Base-by-base conservation (phyloP, 35 echinoderm and acorn worm species). In the Amphiura filiformis region DNA sequence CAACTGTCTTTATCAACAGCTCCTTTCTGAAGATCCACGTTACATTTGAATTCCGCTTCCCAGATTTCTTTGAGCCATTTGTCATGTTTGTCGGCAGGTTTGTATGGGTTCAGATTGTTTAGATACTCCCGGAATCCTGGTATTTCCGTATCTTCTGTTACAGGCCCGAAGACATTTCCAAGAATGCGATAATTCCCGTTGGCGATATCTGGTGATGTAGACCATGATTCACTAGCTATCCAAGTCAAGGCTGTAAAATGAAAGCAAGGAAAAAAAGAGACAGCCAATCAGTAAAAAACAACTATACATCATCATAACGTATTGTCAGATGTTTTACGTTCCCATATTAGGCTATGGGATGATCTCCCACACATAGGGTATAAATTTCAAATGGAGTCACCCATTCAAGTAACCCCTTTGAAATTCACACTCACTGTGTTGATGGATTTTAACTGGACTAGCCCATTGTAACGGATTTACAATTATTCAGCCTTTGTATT, bases 41-140 rank as follows among this genome's bases (percentile, higher is more conserved):
- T 78, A 57, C 91, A 93, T 28, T 76, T 23, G 44, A 93, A 93
- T 26, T 83, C 78, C 11, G 30, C 84, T 57, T 93, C 91, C 91
- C 91, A 93, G 31, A 93, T 88, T 79, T 93, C 86, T 77, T 76
- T 82, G 28, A 93, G 49, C 91, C 91, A 93, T 32, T 39, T 79
- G 44, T 90, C 83, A 56, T 91, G 76, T 35, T 78, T 20, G 31
- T 85, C 76, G 37, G 49, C 79, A 37, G 38, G 15, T 28, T 56
- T 35, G 35, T 76, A 78, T 17, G 89, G 89, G 36, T 91, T 91
- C 5, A 91, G 89, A 28, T 39, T 49, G 26, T 49, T 34, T 15
- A 91, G 82, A 34, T 91, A 91, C 9, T 61, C 28, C 1, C 65
- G 36, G 47, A 79, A 91, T 20, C 89, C 89, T 23, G 89, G 89